Percentiles rank a stretch among this genome's conserved stretches.
Evolutionary conservation across 2,888 invertebrate genomes (phyloP).

Genomic region (Drosophila infuscata): DNA sequence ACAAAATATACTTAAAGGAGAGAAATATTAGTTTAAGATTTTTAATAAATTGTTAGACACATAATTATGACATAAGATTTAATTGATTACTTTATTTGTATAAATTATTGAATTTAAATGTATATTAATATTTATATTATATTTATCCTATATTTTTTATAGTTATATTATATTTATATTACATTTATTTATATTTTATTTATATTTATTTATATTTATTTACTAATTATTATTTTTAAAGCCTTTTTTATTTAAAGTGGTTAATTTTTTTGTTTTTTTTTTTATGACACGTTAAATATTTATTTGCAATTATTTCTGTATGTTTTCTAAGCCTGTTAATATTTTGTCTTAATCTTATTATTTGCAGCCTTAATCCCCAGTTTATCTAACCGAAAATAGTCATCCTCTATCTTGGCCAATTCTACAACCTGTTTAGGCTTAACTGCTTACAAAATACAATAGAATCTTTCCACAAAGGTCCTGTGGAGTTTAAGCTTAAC

Average conservation of each 20-base stretch:
- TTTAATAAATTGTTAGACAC: not conserved
- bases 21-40: not conserved
- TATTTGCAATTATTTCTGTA: not conserved
- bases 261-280: not conserved
- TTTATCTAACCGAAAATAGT: not conserved
- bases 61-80: rapidly evolving
- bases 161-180: no score
- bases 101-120: no score
- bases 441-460: not conserved
- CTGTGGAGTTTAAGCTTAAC: not conserved
- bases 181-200: no score
- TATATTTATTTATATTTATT: no score
- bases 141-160: no score
- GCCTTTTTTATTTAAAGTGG: not conserved
- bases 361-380: not conserved
- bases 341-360: not conserved
- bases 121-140: no score
- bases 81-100: not conserved
- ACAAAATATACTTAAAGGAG: no score
- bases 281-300: not conserved
- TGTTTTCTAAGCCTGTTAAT: not conserved
- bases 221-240: not conserved
- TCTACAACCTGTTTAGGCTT: not conserved
- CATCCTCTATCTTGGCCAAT: not conserved
- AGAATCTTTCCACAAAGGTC: not conserved